Evolutionary conservation across 2,888 invertebrate species (phyloP).

Genomic region (Phengaris arion): DNA sequence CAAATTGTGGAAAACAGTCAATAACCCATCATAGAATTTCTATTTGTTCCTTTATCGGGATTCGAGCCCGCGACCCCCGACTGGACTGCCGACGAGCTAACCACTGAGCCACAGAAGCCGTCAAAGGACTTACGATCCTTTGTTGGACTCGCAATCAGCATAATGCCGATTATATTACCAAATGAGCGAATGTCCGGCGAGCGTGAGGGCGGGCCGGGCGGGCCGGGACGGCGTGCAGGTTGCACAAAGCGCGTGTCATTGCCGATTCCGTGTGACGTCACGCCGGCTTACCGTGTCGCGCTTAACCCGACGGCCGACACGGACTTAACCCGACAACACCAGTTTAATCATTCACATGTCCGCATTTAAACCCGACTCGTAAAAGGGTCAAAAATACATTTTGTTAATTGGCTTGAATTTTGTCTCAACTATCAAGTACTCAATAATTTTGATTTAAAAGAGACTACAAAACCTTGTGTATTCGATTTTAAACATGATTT

Average conservation of each 20-base stretch:
- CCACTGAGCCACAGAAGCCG: too few species aligned
- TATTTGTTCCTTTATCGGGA: too few species aligned
- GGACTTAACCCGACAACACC: slow-evolving; percentile 17
- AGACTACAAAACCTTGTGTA: background rate
- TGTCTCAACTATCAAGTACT: background rate
- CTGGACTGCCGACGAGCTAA: too few species aligned
- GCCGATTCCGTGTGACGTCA: slow-evolving; percentile 38
- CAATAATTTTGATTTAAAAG: background rate
- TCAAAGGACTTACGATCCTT: background rate
- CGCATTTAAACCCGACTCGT: background rate
- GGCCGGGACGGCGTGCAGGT: background rate
- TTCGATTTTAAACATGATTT: background rate
- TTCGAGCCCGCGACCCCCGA: too few species aligned
- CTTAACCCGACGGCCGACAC: background rate
- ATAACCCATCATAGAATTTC: too few species aligned
- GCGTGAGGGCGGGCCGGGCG: background rate
- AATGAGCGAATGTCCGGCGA: background rate
- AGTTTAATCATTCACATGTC: slow-evolving; percentile 14
- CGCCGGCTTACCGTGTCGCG: slow-evolving; percentile 32
- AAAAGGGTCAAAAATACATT: slow-evolving; percentile 9
- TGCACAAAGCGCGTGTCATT: slow-evolving; percentile 32
- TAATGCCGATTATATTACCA: slow-evolving; percentile 3
- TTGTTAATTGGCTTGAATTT: background rate
- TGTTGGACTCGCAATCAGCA: background rate
- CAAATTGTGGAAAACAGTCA: too few species aligned